Evolutionary conservation across 23 tunicate genomes (phyloP), one percentile per base, ranked within the genome.

Genomic region (Trididemnum clinides): DNA sequence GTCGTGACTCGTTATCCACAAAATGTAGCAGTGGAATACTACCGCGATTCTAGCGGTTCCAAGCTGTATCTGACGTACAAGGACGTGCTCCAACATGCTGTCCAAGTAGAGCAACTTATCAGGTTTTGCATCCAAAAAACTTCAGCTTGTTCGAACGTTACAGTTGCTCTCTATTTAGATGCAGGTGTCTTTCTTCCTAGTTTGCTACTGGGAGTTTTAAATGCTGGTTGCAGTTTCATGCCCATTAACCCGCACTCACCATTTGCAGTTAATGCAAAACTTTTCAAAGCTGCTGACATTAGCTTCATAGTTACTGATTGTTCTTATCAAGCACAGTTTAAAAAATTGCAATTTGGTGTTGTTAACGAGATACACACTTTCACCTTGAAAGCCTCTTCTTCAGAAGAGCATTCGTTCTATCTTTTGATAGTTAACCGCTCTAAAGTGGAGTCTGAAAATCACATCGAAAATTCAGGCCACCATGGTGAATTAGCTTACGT

Each of bases 401-500:
- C 27, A 25, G 5, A 59, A 10, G 25, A 59, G 22, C 66, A 59
- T 28, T 19, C 66, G 22, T 59, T 59, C 22, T n/a, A 4, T 10
- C 66, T 59, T 28, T 59, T 59, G 22, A n/a, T 5, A 4, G 10
- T 10, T 15, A 59, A 59, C 22, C 22, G 5, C 66, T 5, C 20
- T 10, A 28, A 19, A 10, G 12, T 7, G 10, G 54, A 10, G 15
- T 28, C 66, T 59, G 66, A 59, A 28, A n/a, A n/a, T 10, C 66
- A 59, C 20, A n/a, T 19, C 22, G 25, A 10, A 19, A 44, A 15
- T 15, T 44, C 54, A 7, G 20, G 3, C 20, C 5, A 19, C 22
- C 25, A 25, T 10, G 6, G 0, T 39, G 82, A 85, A 12, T 1
- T 84, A 20, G 94, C 98, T 30, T 94, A 89, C 54, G 44, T 54